Base-by-base conservation (phyloP, 2,888 invertebrate genomes). In the Synanthedon formicaeformis region DNA sequence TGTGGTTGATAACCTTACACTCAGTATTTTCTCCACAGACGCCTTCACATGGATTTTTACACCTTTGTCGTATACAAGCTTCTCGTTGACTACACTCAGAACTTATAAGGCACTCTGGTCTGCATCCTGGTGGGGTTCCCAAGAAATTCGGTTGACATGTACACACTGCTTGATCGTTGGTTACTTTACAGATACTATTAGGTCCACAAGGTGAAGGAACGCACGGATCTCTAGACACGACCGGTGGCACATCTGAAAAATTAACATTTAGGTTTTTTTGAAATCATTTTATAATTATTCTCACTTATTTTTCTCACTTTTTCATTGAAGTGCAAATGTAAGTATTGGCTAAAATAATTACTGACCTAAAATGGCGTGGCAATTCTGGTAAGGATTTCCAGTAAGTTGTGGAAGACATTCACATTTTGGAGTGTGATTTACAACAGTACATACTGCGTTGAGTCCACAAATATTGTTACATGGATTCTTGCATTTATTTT, bases 141-240 rank as follows among this genome's bases (percentile, higher is more conserved):
- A 91, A 79, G 67, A 90, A 92, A 57, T 89, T 89, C n/a, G 89
- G 78, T 58, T 91, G 82, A 67, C 94, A 94, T 14, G 92, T 92
- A 67, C 94, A 94, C 11, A 92, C 89, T 0, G 92, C 91, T 79
- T 92, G 92, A 52, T 87, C 86, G 61, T 93, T 93, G 6, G 90
- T 78, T 67, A 92, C 91, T 60, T 91, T 90, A 67, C 95, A 95
- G 62, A 92, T 90, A 27, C 94, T 92, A 67, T 93, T 92, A 10
- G 88, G 75, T n/a, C 93, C 94, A 75, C 94, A 94, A n/a, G 92
- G 90, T 12, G 93, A 92, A 50, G 94, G 94, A 56, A 85, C 73
- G 67, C 95, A 95, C 1, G 94, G 94, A 66, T 92, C 67, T 57
- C 72, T 80, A 59, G 78, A 78, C 40, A 76, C 67, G 14, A 58